Percentiles rank a stretch among this genome's conserved stretches.
Evolutionary conservation across 2,797 vertebrate species (phyloP).

Genomic region (Myripristis jacobus): DNA sequence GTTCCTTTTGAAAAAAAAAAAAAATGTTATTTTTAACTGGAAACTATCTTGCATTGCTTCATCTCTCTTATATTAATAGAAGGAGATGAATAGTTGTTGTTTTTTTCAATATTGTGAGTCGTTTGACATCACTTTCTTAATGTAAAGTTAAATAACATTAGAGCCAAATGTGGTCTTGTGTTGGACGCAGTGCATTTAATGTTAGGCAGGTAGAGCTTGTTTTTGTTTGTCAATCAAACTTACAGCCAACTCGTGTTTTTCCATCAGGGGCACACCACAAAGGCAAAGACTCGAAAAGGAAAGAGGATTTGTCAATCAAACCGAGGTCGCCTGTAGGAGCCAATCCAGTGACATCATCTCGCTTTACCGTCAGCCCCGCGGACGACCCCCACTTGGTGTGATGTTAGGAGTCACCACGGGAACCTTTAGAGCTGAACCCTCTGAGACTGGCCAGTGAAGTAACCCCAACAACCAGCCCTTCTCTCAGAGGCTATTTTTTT

Average conservation of each 20-base stretch:
- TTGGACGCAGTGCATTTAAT: conserved; percentile 9
- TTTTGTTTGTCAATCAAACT: conserved; percentile 28
- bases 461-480: conserved; percentile 75
- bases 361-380: conserved; percentile 94
- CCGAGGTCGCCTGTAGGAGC: conserved; percentile 77
- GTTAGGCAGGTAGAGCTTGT: neutral
- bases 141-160: conserved; percentile 1
- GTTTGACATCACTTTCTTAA: conserved; percentile 8
- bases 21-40: conserved; percentile 67
- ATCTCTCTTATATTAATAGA: conserved; percentile 57
- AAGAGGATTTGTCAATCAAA: conserved; percentile 87
- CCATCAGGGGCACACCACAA: conserved; percentile 84
- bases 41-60: conserved; percentile 26
- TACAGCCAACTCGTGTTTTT: conserved; percentile 36
- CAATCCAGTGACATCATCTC: conserved; percentile 86
- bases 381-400: conserved; percentile 88
- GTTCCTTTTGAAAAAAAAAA: conserved; percentile 47
- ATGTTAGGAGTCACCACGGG: conserved; percentile 53
- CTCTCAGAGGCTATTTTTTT: conserved; percentile 86
- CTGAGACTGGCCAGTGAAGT: conserved; percentile 70
- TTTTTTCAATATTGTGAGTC: conserved; percentile 33
- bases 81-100: conserved; percentile 37
- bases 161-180: conserved; percentile 7
- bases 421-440: conserved; percentile 66
- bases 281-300: conserved; percentile 88